Percentiles rank a stretch among this genome's conserved stretches.
Evolutionary conservation across 2,888 invertebrate species (phyloP).

Genomic region (Xylophagus ater): DNA sequence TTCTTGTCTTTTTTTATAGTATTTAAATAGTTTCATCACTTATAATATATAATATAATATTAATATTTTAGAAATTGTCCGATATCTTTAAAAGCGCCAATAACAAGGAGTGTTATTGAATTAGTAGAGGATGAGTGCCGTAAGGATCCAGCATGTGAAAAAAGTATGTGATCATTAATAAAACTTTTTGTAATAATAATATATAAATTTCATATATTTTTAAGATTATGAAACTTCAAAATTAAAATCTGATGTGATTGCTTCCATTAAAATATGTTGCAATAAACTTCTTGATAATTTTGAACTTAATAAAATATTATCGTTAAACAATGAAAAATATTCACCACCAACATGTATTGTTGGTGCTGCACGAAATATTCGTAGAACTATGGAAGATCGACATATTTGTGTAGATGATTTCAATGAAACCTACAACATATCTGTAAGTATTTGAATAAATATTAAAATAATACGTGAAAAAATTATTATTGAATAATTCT

Average conservation of each 20-base stretch:
- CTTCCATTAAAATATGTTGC: conserved; percentile 60
- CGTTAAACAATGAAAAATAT: conserved; percentile 33
- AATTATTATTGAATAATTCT: conserved; percentile 25
- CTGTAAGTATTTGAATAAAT: conserved; percentile 41
- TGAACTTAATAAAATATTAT: conserved; percentile 49
- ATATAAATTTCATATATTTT: too few species aligned
- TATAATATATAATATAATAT: too few species aligned
- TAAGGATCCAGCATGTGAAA: conserved; percentile 51
- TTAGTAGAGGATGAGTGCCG: conserved; percentile 53
- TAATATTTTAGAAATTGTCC: conserved; percentile 63
- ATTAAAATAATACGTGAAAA: not conserved
- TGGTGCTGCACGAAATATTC: conserved; percentile 66
- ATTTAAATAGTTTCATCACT: too few species aligned
- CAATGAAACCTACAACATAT: conserved; percentile 66
- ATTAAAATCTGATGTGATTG: conserved; percentile 62
- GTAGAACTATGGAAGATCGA: conserved; percentile 86
- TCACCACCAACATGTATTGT: conserved; percentile 50
- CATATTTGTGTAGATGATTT: conserved; percentile 75
- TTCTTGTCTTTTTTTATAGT: too few species aligned
- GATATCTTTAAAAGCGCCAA: conserved; percentile 51
- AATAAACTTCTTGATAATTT: conserved; percentile 54
- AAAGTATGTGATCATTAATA: conserved; percentile 39
- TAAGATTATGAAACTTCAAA: conserved; percentile 60
- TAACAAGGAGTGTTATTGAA: conserved; percentile 55
- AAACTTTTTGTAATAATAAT: not conserved